Evolutionary conservation across 2,113 vertebrate species (phyloP).

Genomic region (Takifugu flavidus): DNA sequence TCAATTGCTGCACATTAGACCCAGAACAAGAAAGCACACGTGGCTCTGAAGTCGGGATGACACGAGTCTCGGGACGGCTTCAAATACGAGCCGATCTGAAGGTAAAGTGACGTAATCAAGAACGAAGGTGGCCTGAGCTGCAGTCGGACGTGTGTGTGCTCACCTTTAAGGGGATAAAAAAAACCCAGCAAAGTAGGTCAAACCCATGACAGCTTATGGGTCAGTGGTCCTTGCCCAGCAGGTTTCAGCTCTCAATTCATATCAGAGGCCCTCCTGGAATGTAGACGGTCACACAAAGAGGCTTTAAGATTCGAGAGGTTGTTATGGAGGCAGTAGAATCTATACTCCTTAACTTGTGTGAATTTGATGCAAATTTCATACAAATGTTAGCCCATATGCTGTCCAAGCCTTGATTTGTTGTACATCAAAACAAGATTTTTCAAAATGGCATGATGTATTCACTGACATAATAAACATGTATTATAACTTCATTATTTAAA

Average conservation of each 20-base stretch:
- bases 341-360: background rate
- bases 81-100: background rate
- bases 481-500: no score
- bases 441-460: background rate
- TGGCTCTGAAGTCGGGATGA: background rate
- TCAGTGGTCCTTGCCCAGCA: slow-evolving; percentile 12
- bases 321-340: slow-evolving; percentile 13
- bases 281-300: slow-evolving; percentile 34
- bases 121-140: background rate
- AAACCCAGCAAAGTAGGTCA: slow-evolving; percentile 8
- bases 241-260: slow-evolving; percentile 2
- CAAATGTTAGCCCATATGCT: no score
- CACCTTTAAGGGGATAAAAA: background rate
- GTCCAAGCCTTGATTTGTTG: no score
- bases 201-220: slow-evolving; percentile 20
- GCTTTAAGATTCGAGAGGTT: slow-evolving; percentile 32
- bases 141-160: background rate
- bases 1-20: background rate
- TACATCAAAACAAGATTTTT: background rate
- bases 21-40: background rate
- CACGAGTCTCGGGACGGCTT: background rate
- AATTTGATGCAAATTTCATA: no score
- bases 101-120: background rate
- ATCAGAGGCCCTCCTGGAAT: slow-evolving; percentile 32
- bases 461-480: background rate